phyloP scores from a whole-genome alignment of 2,113 vertebrate genomes.

The Phalacrocorax brasilianus region DNA sequence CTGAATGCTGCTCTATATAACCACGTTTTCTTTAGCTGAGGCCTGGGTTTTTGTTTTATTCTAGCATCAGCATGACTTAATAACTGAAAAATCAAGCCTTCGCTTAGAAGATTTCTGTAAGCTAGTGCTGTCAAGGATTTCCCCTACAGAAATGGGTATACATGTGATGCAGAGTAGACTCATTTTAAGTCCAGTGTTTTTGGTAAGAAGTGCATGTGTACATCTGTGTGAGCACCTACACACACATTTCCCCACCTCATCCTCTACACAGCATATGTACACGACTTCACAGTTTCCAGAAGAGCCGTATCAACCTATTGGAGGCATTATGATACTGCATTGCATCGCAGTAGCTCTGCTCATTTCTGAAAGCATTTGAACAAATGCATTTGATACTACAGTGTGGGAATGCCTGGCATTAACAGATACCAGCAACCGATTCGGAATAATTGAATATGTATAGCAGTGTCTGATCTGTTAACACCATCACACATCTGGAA shows the following conservation, averaged over 20 bases:
- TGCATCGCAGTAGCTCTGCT: neutral
- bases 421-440: neutral
- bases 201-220: neutral
- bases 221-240: neutral
- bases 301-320: neutral
- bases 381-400: neutral
- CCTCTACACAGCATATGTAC: neutral
- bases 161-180: neutral
- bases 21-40: neutral
- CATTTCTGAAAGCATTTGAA: neutral
- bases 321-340: neutral
- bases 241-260: neutral
- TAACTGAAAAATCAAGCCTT: neutral
- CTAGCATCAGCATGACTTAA: accelerated
- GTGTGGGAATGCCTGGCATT: neutral
- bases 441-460: neutral
- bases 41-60: neutral
- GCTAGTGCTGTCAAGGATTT: neutral
- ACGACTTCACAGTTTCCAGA: neutral
- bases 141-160: neutral
- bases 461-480: neutral
- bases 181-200: neutral
- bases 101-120: neutral
- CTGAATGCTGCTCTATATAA: neutral
- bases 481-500: neutral